Percentiles rank a stretch among this genome's conserved stretches.
Evolutionary conservation across 1,140 invertebrate species (phyloP).

Genomic region (Ptiloglossa arizonensis): DNA sequence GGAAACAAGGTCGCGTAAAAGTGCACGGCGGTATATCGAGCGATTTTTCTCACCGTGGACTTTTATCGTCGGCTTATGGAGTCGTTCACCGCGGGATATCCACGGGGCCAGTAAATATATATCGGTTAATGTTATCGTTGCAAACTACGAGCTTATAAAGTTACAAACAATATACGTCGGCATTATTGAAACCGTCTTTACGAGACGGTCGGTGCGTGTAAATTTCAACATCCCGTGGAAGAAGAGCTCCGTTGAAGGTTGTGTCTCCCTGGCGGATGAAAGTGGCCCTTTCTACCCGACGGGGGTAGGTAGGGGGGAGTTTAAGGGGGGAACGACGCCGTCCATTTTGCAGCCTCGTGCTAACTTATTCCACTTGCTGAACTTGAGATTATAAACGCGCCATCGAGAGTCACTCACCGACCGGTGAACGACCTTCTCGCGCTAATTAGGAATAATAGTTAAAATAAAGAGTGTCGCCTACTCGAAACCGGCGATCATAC

Average conservation of each 20-base stretch:
- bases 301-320: too few relatives aligned
- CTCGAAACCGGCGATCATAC: slow-evolving; percentile 9
- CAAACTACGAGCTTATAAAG: too few relatives aligned
- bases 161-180: too few relatives aligned
- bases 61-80: too few relatives aligned
- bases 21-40: too few relatives aligned
- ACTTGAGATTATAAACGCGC: slow-evolving; percentile 10
- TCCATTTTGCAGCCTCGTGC: slow-evolving; percentile 35
- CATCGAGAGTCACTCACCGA: neutral
- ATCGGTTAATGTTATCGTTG: too few relatives aligned
- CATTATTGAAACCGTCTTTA: neutral
- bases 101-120: too few relatives aligned
- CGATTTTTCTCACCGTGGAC: too few relatives aligned
- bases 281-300: slow-evolving; percentile 13
- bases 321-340: neutral
- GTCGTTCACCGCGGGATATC: too few relatives aligned
- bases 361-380: slow-evolving; percentile 25
- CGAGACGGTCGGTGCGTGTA: neutral
- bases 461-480: slow-evolving; percentile 47
- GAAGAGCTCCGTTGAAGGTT: too few relatives aligned
- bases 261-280: slow-evolving; percentile 7
- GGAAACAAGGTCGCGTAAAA: neutral
- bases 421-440: slow-evolving; percentile 12
- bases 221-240: neutral
- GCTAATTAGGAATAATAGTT: slow-evolving; percentile 53